These are phyloP conservation scores for Drosophila repletoides DNA, from an alignment of 1,140 invertebrate species.

Conservation along the genomic window DNA sequence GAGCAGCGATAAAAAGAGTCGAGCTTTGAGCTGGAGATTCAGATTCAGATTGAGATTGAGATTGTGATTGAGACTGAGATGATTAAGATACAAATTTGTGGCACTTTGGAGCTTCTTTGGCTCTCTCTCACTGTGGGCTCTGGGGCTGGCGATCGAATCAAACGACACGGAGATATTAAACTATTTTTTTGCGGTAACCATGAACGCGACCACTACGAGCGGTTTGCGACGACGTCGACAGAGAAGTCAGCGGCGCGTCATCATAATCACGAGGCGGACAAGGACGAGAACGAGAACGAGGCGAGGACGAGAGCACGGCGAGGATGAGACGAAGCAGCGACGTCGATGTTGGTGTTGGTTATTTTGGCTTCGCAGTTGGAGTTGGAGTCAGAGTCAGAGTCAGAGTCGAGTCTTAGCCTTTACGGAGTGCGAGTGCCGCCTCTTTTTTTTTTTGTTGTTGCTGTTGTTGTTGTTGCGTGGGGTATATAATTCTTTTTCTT, in stretches of 20 bases:
- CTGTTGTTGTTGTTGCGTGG: slow-evolving; percentile 34
- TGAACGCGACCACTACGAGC: slow-evolving; percentile 82
- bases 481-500: slow-evolving; percentile 73
- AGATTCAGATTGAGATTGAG: not conserved
- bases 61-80: not conserved
- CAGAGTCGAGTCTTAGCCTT: not conserved
- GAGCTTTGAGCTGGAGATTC: slow-evolving; percentile 3
- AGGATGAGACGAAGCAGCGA: slow-evolving; percentile 21
- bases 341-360: not conserved
- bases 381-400: not conserved
- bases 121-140: not conserved
- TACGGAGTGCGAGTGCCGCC: slow-evolving; percentile 38
- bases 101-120: not conserved
- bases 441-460: slow-evolving; percentile 43
- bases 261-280: slow-evolving; percentile 66
- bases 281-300: slow-evolving; percentile 35
- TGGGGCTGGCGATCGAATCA: slow-evolving; percentile 78
- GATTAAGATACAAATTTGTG: no score
- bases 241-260: slow-evolving; percentile 59
- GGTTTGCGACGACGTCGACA: slow-evolving; percentile 60
- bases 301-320: slow-evolving; percentile 7
- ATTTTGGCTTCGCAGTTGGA: not conserved
- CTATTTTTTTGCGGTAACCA: slow-evolving; percentile 82
- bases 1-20: not conserved
- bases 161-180: slow-evolving; percentile 82